Percentiles rank a stretch among this genome's conserved stretches.
Evolutionary conservation across 2,888 invertebrate genomes (phyloP).

Genomic region (Microctonus aethiopoides): DNA sequence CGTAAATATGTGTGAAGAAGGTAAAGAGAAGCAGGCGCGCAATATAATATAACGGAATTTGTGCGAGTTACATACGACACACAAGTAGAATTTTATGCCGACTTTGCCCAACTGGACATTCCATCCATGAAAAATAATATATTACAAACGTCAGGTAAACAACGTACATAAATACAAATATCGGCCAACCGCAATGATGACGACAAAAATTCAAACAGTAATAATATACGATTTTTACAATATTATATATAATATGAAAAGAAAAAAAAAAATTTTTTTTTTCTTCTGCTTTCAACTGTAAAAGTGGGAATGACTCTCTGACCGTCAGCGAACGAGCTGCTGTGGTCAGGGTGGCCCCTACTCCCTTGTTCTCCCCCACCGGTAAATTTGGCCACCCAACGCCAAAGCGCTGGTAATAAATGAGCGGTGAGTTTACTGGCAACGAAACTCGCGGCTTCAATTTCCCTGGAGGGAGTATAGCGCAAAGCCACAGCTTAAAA

Average conservation of each 20-base stretch:
- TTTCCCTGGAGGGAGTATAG: slow-evolving; percentile 59
- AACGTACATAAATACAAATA: not conserved
- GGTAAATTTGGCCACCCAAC: slow-evolving; percentile 63
- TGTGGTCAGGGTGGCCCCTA: slow-evolving; percentile 30
- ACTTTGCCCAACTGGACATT: slow-evolving; percentile 21
- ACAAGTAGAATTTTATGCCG: not conserved
- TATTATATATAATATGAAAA: not conserved
- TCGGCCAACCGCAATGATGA: not conserved
- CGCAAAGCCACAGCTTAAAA: slow-evolving; percentile 63
- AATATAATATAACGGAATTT: slow-evolving; percentile 18
- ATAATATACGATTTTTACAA: slow-evolving; percentile 10
- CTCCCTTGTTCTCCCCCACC: not conserved
- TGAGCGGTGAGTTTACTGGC: slow-evolving; percentile 59
- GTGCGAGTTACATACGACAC: not conserved
- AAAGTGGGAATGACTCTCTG: slow-evolving; percentile 36
- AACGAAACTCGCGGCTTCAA: slow-evolving; percentile 57
- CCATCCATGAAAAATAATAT: not conserved
- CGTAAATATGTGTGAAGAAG: not conserved
- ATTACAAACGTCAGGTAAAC: not conserved
- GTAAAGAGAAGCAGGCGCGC: slow-evolving; percentile 4
- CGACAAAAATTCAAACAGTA: slow-evolving; percentile 9
- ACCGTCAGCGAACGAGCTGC: slow-evolving; percentile 18
- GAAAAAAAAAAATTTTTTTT: not conserved
- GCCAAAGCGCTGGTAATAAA: slow-evolving; percentile 62
- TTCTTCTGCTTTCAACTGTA: slow-evolving; percentile 15